Conservation (phyloP, 2,888 invertebrate species). For the Tetranychus truncatus region DNA sequence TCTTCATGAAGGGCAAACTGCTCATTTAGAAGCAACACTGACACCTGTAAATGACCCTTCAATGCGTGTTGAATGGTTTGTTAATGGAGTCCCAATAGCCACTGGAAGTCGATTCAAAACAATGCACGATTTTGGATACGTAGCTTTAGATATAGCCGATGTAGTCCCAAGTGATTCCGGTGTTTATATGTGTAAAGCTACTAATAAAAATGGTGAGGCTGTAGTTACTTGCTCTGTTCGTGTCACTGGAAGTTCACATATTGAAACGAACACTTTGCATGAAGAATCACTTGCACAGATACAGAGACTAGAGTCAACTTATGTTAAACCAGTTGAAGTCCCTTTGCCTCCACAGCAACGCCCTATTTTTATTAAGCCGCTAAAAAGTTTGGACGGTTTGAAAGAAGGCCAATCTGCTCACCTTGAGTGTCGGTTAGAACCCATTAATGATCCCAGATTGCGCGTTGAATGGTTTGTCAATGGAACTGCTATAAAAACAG, state of each 20-base stretch:
- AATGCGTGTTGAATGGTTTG: constrained; percentile 74
- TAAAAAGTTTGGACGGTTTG: constrained; percentile 65
- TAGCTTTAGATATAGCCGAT: constrained; percentile 87
- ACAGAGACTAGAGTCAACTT: constrained; percentile 10
- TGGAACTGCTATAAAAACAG: constrained; percentile 32
- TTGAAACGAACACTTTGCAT: constrained; percentile 30
- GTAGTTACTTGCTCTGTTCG: constrained; percentile 34
- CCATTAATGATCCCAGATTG: constrained; percentile 76
- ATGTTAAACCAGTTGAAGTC: neutral
- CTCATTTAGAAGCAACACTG: constrained; percentile 80
- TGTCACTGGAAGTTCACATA: neutral
- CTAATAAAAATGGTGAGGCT: constrained; percentile 75
- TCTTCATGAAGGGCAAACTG: constrained; percentile 53
- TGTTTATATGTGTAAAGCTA: constrained; percentile 78
- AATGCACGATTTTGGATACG: constrained; percentile 72
- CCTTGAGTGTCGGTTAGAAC: constrained; percentile 79
- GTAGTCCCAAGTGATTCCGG: constrained; percentile 91
- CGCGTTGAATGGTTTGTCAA: constrained; percentile 34
- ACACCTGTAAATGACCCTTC: constrained; percentile 85
- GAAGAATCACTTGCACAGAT: constrained; percentile 43
- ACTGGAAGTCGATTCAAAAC: constrained; percentile 36
- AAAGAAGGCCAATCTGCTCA: constrained; percentile 73
- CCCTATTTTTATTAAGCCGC: constrained; percentile 67
- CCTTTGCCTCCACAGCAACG: constrained; percentile 35
- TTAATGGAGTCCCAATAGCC: constrained; percentile 67